Evolutionary conservation across 2,797 vertebrate species (phyloP).

Genomic region (Oreochromis grahami): DNA sequence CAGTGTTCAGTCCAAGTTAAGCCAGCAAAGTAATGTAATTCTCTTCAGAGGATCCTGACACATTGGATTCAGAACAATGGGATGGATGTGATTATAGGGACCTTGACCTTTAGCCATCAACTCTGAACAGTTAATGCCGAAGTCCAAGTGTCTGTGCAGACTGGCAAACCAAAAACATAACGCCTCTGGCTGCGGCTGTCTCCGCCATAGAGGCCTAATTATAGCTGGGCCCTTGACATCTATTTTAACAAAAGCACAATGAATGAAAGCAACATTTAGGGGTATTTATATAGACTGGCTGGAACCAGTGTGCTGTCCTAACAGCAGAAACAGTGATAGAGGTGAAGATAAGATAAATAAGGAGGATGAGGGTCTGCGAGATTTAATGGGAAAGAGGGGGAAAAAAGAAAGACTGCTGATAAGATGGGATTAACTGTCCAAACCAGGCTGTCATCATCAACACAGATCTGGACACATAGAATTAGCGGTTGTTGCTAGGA

Average conservation of each 20-base stretch:
- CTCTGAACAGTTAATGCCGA: neutral
- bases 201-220: neutral
- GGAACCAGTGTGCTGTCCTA: neutral
- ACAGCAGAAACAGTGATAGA: neutral
- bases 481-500: conserved; percentile 57
- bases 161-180: neutral
- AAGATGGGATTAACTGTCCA: conserved; percentile 48
- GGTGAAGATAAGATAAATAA: neutral
- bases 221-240: neutral
- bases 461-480: conserved; percentile 41
- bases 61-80: neutral
- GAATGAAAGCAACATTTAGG: neutral
- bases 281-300: conserved; percentile 22
- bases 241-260: neutral
- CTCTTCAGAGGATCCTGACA: neutral
- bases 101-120: neutral
- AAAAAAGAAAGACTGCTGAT: conserved; percentile 12
- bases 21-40: neutral
- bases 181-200: neutral
- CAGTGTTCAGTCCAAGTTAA: neutral
- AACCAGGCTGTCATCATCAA: conserved; percentile 42
- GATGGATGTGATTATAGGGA: neutral
- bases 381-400: conserved; percentile 2
- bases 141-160: neutral
- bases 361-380: neutral